Percentiles rank a stretch among this genome's conserved stretches.
These are phyloP conservation scores for Drosophila trapezifrons DNA, from an alignment of 1,140 invertebrate species.

Conservation along the genomic window DNA sequence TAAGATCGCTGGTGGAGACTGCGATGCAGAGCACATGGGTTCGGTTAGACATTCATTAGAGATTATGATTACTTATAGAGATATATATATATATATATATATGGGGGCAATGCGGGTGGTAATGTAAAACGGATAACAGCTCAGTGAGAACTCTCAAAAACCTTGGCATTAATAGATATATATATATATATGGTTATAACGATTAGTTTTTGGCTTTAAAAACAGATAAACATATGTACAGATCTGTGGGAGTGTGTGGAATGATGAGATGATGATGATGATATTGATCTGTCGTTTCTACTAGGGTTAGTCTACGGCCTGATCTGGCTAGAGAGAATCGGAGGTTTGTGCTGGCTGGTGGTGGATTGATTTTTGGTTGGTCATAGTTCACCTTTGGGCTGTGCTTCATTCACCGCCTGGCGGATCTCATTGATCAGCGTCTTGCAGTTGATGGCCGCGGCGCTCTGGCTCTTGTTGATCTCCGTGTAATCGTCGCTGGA, in stretches of 20 bases:
- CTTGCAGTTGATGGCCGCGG: slow-evolving; percentile 86
- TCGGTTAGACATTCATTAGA: slow-evolving; percentile 41
- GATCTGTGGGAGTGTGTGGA: slow-evolving; percentile 25
- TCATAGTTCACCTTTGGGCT: slow-evolving; percentile 89
- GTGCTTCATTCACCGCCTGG: slow-evolving; percentile 92
- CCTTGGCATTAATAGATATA: slow-evolving; percentile 35
- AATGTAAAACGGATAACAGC: slow-evolving; percentile 44
- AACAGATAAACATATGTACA: slow-evolving; percentile 58
- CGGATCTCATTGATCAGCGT: slow-evolving; percentile 92
- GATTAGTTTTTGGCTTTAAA: slow-evolving; percentile 41
- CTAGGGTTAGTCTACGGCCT: slow-evolving; percentile 36
- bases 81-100: slow-evolving; percentile 32
- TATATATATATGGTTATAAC: slow-evolving; percentile 45
- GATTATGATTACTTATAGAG: slow-evolving; percentile 15
- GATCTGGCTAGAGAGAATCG: slow-evolving; percentile 31
- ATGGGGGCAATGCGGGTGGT: slow-evolving; percentile 28
- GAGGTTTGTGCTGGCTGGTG: slow-evolving; percentile 30
- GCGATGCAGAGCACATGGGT: slow-evolving; percentile 22
- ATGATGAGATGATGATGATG: slow-evolving; percentile 42
- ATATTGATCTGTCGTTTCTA: slow-evolving; percentile 15
- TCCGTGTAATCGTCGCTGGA: slow-evolving; percentile 87
- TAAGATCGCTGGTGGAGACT: slow-evolving; percentile 6
- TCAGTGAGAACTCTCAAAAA: slow-evolving; percentile 38
- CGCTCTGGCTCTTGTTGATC: slow-evolving; percentile 85
- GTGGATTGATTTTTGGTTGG: slow-evolving; percentile 21